These are phyloP conservation scores for Amphimedon queenslandica DNA, from an alignment of 37 sponge, comb jelly and placozoan species.

Conservation along the genomic window DNA sequence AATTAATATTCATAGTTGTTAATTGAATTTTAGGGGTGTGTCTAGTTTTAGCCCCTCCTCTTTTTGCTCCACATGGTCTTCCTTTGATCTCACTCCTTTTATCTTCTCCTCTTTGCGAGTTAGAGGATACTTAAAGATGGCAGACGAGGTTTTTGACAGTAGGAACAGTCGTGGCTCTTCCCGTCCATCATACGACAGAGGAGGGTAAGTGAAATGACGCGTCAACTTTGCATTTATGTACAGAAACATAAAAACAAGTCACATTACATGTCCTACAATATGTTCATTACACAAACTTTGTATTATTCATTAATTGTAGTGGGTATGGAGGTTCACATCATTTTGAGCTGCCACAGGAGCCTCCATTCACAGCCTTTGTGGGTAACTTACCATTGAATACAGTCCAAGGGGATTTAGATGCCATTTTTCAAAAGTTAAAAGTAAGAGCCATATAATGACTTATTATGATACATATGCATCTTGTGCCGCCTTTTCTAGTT, in stretches of 20 bases:
- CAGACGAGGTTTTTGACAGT: conserved; percentile 39
- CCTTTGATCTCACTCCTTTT: neutral
- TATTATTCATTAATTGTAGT: neutral
- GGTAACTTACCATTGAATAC: conserved; percentile 89
- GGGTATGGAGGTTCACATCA: conserved; percentile 7
- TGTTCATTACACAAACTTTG: neutral
- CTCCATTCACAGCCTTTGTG: conserved; percentile 89
- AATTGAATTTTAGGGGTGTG: neutral
- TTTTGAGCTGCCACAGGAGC: conserved; percentile 75
- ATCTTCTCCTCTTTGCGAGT: no score
- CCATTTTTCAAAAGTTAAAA: conserved; percentile 73
- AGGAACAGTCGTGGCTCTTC: neutral
- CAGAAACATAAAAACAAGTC: no score
- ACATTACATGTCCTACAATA: neutral
- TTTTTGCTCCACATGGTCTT: no score
- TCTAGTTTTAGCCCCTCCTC: no score
- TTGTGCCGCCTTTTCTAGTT: neutral
- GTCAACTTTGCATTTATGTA: no score
- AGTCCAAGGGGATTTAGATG: conserved; percentile 92
- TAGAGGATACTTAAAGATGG: conserved; percentile 40
- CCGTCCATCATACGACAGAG: conserved; percentile 3
- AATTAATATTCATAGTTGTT: neutral
- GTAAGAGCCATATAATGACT: conserved; percentile 12
- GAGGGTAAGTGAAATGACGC: neutral
- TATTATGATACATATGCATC: neutral